Evolutionary conservation across 2,113 vertebrate genomes (phyloP).

Genomic region (Chloropsis hardwickii): DNA sequence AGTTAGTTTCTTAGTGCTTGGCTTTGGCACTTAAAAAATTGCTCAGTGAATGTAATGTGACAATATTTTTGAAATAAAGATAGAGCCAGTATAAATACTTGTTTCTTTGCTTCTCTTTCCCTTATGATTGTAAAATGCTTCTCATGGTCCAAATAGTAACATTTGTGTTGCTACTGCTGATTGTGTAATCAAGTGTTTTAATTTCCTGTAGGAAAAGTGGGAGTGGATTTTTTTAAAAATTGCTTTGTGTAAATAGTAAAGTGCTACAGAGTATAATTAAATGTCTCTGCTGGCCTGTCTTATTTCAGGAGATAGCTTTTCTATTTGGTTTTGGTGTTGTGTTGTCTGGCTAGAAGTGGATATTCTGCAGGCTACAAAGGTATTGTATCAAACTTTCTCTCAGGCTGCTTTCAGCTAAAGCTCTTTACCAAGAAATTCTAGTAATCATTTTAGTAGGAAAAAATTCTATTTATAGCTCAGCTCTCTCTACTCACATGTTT

Average conservation of each 20-base stretch:
- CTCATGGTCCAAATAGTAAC: background rate
- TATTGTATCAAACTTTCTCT: background rate
- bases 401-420: background rate
- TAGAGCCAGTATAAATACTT: background rate
- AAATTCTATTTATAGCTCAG: background rate
- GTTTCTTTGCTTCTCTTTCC: background rate
- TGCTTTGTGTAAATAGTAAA: slow-evolving; percentile 24
- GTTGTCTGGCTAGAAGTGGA: background rate
- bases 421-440: slow-evolving; percentile 29
- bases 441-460: slow-evolving; percentile 25
- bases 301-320: background rate
- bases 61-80: background rate
- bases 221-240: background rate
- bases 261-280: slow-evolving; percentile 1
- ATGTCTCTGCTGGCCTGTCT: background rate
- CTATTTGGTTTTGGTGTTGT: background rate
- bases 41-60: background rate
- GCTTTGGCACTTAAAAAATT: background rate
- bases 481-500: background rate
- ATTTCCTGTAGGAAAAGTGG: slow-evolving; percentile 20
- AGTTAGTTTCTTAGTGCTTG: background rate
- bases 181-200: slow-evolving; percentile 20
- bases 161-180: slow-evolving; percentile 23
- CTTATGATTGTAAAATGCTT: background rate
- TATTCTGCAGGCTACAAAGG: background rate